Percentiles rank a stretch among this genome's conserved stretches.
Evolutionary conservation across 2,113 vertebrate species (phyloP).

Genomic region (Coptodon rendalli): DNA sequence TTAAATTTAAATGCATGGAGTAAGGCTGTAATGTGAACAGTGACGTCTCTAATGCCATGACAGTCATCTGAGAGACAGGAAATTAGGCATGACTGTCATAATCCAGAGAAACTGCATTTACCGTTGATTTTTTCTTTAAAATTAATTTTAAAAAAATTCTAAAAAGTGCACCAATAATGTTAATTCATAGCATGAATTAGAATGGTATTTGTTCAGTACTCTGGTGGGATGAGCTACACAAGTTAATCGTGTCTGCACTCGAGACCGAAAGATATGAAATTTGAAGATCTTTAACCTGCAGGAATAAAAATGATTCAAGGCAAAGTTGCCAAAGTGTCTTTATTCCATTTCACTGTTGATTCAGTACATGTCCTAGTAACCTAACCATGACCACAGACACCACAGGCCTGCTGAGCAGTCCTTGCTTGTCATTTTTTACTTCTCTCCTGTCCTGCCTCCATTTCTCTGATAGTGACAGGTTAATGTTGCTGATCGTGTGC

Average conservation of each 20-base stretch:
- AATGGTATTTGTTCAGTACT: neutral
- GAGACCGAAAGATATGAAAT: neutral
- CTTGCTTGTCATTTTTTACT: neutral
- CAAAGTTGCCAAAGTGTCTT: neutral
- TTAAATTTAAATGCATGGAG: neutral
- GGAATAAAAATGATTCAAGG: neutral
- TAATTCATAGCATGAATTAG: neutral
- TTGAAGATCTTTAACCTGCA: neutral
- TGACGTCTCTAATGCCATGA: accelerated
- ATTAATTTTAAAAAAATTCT: neutral
- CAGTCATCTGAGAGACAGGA: neutral
- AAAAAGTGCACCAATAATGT: neutral
- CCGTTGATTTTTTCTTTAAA: neutral
- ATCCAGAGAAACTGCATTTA: neutral
- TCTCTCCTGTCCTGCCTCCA: neutral
- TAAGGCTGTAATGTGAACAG: neutral
- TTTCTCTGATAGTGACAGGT: neutral
- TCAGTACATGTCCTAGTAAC: neutral
- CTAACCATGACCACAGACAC: neutral
- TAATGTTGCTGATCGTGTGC: neutral
- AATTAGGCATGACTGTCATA: neutral
- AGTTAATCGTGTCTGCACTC: neutral
- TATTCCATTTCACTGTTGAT: neutral
- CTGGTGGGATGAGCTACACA: neutral
- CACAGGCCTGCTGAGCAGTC: neutral